phyloP scores from a whole-genome alignment of 2,113 vertebrate genomes.

The Capreolus pygargus region DNA sequence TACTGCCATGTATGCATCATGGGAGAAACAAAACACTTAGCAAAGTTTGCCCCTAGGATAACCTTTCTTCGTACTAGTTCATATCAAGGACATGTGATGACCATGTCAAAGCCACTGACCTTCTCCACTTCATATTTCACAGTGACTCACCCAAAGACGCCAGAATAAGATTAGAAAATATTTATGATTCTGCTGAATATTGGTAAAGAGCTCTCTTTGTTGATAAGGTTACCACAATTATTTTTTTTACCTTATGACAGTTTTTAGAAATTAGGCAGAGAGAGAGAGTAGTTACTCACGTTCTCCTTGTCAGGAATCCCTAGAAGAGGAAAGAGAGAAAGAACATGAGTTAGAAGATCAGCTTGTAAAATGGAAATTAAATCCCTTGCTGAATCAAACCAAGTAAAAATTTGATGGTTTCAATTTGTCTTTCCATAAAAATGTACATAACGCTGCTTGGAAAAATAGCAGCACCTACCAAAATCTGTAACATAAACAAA shows the following conservation, averaged over 20 bases:
- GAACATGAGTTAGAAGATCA: constrained; percentile 27
- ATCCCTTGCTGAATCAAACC: constrained; percentile 5
- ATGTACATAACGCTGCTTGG: neutral
- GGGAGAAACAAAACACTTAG: neutral
- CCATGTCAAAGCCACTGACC: neutral
- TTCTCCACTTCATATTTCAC: constrained; percentile 35
- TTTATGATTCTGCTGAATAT: constrained; percentile 36
- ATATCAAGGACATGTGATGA: neutral
- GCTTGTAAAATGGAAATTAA: neutral
- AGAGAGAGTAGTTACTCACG: constrained; percentile 85
- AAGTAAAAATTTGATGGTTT: neutral
- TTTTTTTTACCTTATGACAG: constrained; percentile 89
- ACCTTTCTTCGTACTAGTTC: constrained; percentile 10
- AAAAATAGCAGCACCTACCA: neutral
- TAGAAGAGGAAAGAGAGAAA: constrained; percentile 75
- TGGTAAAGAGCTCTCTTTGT: constrained; percentile 5
- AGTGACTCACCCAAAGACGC: constrained; percentile 57
- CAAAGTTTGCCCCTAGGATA: neutral
- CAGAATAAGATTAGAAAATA: constrained; percentile 59
- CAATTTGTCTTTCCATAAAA: neutral
- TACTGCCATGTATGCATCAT: neutral
- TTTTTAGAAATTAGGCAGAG: constrained; percentile 88
- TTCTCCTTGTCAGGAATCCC: constrained; percentile 95
- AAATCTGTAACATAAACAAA: constrained; percentile 1
- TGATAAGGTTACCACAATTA: constrained; percentile 1